Percentiles rank a stretch among this genome's conserved stretches.
Evolutionary conservation across 2,113 vertebrate species (phyloP).

Genomic region (Verasper variegatus): DNA sequence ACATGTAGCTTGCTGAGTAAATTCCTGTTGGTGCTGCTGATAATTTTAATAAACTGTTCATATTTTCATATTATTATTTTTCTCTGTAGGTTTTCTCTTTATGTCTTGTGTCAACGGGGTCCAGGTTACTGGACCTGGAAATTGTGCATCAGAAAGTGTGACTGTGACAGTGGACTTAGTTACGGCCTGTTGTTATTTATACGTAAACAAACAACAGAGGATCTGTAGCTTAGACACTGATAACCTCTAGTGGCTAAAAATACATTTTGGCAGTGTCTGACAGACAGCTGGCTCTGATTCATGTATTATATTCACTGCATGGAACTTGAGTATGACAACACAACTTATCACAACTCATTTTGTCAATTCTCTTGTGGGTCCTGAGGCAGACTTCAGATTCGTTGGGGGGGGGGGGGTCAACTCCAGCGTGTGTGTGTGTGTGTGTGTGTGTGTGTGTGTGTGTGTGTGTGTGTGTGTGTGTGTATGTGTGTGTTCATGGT

Average conservation of each 20-base stretch:
- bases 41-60: no score
- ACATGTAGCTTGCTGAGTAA: no score
- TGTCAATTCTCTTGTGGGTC: not conserved
- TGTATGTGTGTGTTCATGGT: not conserved
- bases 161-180: not conserved
- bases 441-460: no score
- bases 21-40: no score
- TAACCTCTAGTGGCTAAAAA: slow-evolving; percentile 17
- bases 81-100: no score
- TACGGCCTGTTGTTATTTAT: slow-evolving; percentile 18
- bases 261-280: slow-evolving; percentile 23
- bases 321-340: slow-evolving; percentile 1
- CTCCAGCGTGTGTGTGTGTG: not conserved
- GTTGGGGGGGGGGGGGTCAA: not conserved
- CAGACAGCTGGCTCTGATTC: slow-evolving; percentile 22
- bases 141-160: not conserved
- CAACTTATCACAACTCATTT: not conserved
- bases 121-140: not conserved
- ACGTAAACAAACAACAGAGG: slow-evolving; percentile 38
- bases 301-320: slow-evolving; percentile 5
- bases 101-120: no score
- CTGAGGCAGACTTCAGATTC: slow-evolving; percentile 5
- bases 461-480: no score
- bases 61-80: no score
- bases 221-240: not conserved